Evolutionary conservation across 2,797 vertebrate species (phyloP).

Genomic region (Hippopotamyrus pictus): DNA sequence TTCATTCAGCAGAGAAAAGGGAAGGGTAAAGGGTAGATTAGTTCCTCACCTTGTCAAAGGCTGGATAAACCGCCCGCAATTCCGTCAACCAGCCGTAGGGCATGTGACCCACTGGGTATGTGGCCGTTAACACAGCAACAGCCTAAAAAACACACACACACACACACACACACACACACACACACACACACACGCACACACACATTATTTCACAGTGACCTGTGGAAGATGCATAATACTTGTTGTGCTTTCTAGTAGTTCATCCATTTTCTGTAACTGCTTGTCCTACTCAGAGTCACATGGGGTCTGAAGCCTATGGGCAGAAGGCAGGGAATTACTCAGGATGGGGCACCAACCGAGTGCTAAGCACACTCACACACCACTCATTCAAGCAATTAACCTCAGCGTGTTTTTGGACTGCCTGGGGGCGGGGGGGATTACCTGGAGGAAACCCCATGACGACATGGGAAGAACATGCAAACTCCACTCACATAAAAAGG

Average conservation of each 20-base stretch:
- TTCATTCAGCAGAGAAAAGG: neutral
- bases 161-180: neutral
- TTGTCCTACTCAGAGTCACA: neutral
- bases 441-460: neutral
- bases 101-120: conserved; percentile 98
- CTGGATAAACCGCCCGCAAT: conserved; percentile 91
- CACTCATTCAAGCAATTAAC: neutral
- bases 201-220: neutral
- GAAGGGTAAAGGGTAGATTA: neutral
- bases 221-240: neutral
- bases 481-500: too few relatives aligned
- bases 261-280: neutral
- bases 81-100: conserved; percentile 97
- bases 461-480: neutral
- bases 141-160: conserved; percentile 63
- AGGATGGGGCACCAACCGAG: neutral
- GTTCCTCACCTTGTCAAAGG: conserved; percentile 86
- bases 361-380: neutral
- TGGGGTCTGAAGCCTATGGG: neutral
- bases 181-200: neutral
- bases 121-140: conserved; percentile 91
- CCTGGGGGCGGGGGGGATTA: neutral
- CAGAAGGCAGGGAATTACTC: neutral
- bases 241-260: neutral
- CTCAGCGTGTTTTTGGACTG: too few relatives aligned